Conservation (phyloP, 2,797 vertebrate genomes). For the Protonibea diacanthus region DNA sequence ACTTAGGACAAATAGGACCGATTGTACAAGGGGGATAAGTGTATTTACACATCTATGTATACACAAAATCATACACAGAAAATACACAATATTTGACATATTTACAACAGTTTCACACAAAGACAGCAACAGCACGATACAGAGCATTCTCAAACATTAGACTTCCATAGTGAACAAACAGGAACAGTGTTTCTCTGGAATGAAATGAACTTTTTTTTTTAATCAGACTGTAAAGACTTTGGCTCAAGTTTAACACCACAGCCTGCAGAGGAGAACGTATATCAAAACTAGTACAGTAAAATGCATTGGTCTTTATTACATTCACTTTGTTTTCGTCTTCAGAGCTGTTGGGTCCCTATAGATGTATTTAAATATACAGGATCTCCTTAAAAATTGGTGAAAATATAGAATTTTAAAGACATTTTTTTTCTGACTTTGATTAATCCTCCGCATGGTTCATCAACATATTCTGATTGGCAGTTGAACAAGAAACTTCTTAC, state of each 20-base stretch:
- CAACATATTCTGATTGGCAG: slow-evolving; percentile 71
- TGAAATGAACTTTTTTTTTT: slow-evolving; percentile 20
- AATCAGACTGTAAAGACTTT: slow-evolving; percentile 23
- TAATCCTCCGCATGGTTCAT: slow-evolving; percentile 40
- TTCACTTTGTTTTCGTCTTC: slow-evolving; percentile 39
- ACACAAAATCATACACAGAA: slow-evolving; percentile 67
- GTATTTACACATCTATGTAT: slow-evolving; percentile 68
- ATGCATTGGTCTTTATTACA: slow-evolving; percentile 48
- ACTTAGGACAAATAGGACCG: slow-evolving; percentile 61
- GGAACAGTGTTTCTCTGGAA: slow-evolving; percentile 41
- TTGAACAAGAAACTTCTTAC: slow-evolving; percentile 55
- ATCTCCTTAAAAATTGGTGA: slow-evolving; percentile 77
- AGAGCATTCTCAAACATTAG: slow-evolving; percentile 71
- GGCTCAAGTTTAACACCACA: slow-evolving; percentile 21
- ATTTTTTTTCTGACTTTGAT: slow-evolving; percentile 43
- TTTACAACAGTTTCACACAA: slow-evolving; percentile 71
- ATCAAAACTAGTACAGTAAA: slow-evolving; percentile 50
- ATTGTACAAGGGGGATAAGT: slow-evolving; percentile 53
- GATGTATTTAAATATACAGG: slow-evolving; percentile 67
- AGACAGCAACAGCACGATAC: slow-evolving; percentile 69
- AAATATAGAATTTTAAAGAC: slow-evolving; percentile 75
- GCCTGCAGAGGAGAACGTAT: not conserved
- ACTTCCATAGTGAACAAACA: slow-evolving; percentile 62
- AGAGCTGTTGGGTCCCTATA: slow-evolving; percentile 19
- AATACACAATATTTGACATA: slow-evolving; percentile 73